phyloP scores from a whole-genome alignment of 1,140 invertebrate genomes.

The Lethrus apterus region DNA sequence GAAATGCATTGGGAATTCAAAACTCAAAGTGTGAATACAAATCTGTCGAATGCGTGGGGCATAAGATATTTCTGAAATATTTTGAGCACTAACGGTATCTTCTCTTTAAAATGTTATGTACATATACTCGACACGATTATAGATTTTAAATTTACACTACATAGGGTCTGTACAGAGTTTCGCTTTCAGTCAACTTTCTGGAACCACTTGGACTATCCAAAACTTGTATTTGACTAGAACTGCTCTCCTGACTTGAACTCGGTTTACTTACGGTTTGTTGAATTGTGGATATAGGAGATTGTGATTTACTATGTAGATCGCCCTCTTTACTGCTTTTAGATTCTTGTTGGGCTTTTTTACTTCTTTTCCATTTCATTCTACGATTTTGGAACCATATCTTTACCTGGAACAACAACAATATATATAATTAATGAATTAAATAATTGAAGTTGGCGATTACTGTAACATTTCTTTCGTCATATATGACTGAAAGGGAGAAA shows the following conservation, averaged over 20 bases:
- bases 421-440: too few species aligned
- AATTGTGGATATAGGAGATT: background rate
- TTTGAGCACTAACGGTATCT: constrained; percentile 7
- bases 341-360: constrained; percentile 87
- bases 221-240: constrained; percentile 18
- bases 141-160: constrained; percentile 33
- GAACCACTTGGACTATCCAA: constrained; percentile 14
- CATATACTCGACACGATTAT: background rate
- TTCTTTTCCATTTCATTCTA: constrained; percentile 93
- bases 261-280: constrained; percentile 5
- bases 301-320: constrained; percentile 20
- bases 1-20: too few species aligned
- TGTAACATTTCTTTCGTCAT: too few species aligned
- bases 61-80: too few species aligned
- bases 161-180: constrained; percentile 39
- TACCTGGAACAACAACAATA: constrained; percentile 59
- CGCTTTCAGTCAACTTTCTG: constrained; percentile 28
- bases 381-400: constrained; percentile 97
- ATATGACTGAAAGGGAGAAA: too few species aligned
- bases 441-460: too few species aligned
- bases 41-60: too few species aligned
- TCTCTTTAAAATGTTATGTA: constrained; percentile 9
- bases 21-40: too few species aligned
- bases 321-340: constrained; percentile 40
- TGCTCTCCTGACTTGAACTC: constrained; percentile 12